Percentiles rank a stretch among this genome's conserved stretches.
Conservation (phyloP, 1,140 invertebrate genomes). For the Cyrtorhinus lividipennis region DNA sequence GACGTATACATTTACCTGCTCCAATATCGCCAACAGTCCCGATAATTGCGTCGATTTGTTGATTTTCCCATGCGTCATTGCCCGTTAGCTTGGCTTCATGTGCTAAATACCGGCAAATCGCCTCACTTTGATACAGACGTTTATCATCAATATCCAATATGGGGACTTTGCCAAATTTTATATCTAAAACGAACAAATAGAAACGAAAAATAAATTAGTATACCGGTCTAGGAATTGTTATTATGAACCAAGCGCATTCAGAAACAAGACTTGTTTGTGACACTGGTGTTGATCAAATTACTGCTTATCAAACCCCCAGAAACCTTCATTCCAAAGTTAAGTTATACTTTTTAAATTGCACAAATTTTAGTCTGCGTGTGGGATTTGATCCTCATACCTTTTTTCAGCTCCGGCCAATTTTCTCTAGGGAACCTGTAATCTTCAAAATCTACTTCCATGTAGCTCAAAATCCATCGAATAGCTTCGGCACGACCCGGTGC, state of each 20-base stretch:
- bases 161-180: slow-evolving; percentile 37
- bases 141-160: slow-evolving; percentile 37
- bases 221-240: not conserved
- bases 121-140: slow-evolving; percentile 32
- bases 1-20: no score
- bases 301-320: not conserved
- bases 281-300: not conserved
- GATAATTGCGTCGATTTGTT: not conserved
- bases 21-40: not conserved
- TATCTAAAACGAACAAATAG: slow-evolving; percentile 25
- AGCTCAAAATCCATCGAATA: slow-evolving; percentile 47
- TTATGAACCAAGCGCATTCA: not conserved
- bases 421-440: slow-evolving; percentile 42
- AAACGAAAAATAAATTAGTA: not conserved
- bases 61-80: slow-evolving; percentile 24
- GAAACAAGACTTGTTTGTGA: not conserved
- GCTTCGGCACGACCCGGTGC: slow-evolving; percentile 50
- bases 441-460: slow-evolving; percentile 44
- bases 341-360: not conserved
- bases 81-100: slow-evolving; percentile 34
- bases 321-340: not conserved
- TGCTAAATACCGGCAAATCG: slow-evolving; percentile 39
- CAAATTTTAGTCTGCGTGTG: not conserved
- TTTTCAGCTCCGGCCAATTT: slow-evolving; percentile 38
- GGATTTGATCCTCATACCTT: slow-evolving; percentile 30